Evolutionary conservation across 2,888 invertebrate genomes (phyloP), one percentile per base, ranked within the genome.

Genomic region (Oeneis ivallda): DNA sequence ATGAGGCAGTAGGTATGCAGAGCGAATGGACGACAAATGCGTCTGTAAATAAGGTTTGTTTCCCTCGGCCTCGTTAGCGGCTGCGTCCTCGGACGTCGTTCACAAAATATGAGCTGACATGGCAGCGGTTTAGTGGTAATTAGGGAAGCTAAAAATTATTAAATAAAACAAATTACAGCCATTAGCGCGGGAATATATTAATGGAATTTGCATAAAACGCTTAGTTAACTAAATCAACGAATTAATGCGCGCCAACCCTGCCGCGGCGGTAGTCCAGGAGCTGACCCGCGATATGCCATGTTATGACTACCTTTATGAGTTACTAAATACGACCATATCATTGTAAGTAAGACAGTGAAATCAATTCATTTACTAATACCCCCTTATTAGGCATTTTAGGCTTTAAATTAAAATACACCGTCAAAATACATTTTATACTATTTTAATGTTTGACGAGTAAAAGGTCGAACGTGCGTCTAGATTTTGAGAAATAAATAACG

Each of bases 151-250:
- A 60, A 49, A 57, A 66, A 68, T 68, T 17, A 66, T 61, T 64
- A 61, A 71, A 67, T 49, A 54, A 52, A 62, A 68, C 68, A 65
- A 70, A 67, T 60, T 61, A 64, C 26, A 10, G 66, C 65, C 67
- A 71, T 71, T 71, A 72, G 60, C 53, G 61, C 17, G 56, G 41
- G 50, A 63, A 68, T 68, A 56, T 64, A 61, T 58, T 63, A 58
- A 37, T 64, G 65, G 65, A 54, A 73, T 74, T 74, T 71, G 67
- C 75, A 74, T 74, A 68, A 47, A 65, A 17, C 69, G 66, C 67
- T 63, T 67, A 56, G 65, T 66, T 70, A 71, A 72, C 64, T 56
- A 56, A 72, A 74, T 72, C 69, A 71, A 72, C 70, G 64, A 69
- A 73, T 73, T 71, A 70, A 66, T 68, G 69, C 58, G 64, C 70